Conservation (phyloP, 1,140 invertebrate genomes). For the Apis dorsata region DNA sequence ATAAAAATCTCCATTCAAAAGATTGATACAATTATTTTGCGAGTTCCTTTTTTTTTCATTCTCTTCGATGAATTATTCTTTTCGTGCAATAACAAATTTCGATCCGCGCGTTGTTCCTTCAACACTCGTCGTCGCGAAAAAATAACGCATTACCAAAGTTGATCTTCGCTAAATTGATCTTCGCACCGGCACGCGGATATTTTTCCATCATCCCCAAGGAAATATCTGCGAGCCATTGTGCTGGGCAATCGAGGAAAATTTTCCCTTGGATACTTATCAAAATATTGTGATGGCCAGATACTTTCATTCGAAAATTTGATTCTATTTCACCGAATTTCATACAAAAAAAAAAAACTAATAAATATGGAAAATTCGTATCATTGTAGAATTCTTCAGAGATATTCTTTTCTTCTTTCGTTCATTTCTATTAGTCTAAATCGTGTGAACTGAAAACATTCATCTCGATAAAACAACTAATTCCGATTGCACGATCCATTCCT, state of each 20-base stretch:
- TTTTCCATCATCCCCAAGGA: slow-evolving; percentile 76
- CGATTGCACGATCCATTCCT: too few species aligned
- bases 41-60: not conserved
- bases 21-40: not conserved
- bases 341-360: too few species aligned
- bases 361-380: too few species aligned
- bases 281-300: slow-evolving; percentile 76
- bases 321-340: not conserved
- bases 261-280: slow-evolving; percentile 78
- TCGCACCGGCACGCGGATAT: slow-evolving; percentile 61
- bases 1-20: too few species aligned
- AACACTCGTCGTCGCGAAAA: not conserved
- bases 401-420: too few species aligned
- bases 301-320: not conserved
- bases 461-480: too few species aligned
- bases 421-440: too few species aligned
- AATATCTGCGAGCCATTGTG: slow-evolving; percentile 75
- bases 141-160: slow-evolving; percentile 30
- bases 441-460: too few species aligned
- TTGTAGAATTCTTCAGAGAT: too few species aligned
- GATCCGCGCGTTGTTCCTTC: slow-evolving; percentile 2
- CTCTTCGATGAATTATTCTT: too few species aligned
- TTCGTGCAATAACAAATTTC: slow-evolving; percentile 6
- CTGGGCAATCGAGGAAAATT: slow-evolving; percentile 71
- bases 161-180: slow-evolving; percentile 40